Evolutionary conservation across 2,888 invertebrate species (phyloP).

Genomic region (Dicyrtoma fusca): DNA sequence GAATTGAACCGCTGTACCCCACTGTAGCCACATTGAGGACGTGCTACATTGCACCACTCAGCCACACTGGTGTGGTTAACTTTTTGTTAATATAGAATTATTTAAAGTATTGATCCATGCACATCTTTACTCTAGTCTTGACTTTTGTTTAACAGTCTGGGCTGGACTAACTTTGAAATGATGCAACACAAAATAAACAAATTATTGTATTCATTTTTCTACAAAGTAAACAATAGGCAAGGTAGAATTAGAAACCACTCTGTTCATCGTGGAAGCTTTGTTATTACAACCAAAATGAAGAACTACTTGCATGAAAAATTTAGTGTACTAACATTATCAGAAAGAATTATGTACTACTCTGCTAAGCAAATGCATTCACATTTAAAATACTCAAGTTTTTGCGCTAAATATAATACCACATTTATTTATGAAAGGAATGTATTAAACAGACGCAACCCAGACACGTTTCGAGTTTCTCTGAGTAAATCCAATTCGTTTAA

Average conservation of each 20-base stretch:
- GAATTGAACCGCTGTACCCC: too few species aligned
- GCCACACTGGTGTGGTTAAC: too few species aligned
- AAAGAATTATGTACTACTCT: neutral
- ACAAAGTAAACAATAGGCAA: too few species aligned
- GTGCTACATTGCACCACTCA: too few species aligned
- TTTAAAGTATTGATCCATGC: constrained; percentile 1
- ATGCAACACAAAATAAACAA: constrained; percentile 2
- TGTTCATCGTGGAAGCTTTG: neutral
- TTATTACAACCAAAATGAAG: neutral
- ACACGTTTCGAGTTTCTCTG: neutral
- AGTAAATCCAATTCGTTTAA: neutral
- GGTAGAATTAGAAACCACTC: too few species aligned
- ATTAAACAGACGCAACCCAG: neutral
- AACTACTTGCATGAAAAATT: constrained; percentile 1
- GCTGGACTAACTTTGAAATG: neutral
- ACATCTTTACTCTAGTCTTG: neutral
- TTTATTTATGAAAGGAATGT: neutral
- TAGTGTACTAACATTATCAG: neutral
- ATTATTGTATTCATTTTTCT: neutral
- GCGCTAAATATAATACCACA: neutral
- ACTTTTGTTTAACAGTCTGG: constrained; percentile 6
- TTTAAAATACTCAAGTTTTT: neutral
- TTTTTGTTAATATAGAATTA: constrained; percentile 14
- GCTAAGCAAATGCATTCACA: neutral
- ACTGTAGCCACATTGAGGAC: too few species aligned